Evolutionary conservation across 35 echinoderm and acorn worm species (phyloP).

Genomic region (Apostichopus japonicus): DNA sequence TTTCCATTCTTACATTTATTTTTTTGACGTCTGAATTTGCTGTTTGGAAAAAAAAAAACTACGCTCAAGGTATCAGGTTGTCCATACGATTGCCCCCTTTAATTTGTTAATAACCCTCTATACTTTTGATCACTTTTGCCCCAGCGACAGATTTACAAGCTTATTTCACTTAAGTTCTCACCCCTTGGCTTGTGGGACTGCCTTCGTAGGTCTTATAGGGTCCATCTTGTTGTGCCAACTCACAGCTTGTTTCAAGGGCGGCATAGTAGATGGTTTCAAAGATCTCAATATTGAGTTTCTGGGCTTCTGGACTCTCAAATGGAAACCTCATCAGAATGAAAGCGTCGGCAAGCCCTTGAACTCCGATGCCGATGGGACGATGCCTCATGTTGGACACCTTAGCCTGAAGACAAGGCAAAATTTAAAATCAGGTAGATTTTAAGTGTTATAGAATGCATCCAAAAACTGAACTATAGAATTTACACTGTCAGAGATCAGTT

Average conservation of each 20-base stretch:
- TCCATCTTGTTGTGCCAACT: constrained; percentile 76
- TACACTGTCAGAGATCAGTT: too few species aligned
- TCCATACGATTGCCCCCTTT: too few species aligned
- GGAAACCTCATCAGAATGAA: constrained; percentile 96
- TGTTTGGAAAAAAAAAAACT: too few species aligned
- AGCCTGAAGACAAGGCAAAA: constrained; percentile 55
- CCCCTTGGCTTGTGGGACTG: constrained; percentile 32
- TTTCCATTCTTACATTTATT: too few species aligned
- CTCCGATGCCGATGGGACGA: constrained; percentile 94
- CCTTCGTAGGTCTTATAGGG: constrained; percentile 84
- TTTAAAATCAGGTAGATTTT: not conserved
- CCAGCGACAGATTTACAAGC: too few species aligned
- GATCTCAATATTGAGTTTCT: constrained; percentile 92
- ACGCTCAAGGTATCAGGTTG: too few species aligned
- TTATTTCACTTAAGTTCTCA: too few species aligned
- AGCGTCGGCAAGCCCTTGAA: constrained; percentile 95
- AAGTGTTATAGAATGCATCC: too few species aligned
- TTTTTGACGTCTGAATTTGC: too few species aligned
- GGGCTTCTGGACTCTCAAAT: constrained; percentile 87
- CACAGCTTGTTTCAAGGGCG: constrained; percentile 78
- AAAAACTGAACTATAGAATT: too few species aligned
- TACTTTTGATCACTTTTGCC: too few species aligned
- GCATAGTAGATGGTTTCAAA: constrained; percentile 98
- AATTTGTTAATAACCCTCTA: too few species aligned
- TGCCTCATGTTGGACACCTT: constrained; percentile 86